These are phyloP conservation scores for Agriotes lineatus DNA, from an alignment of 2,888 invertebrate species.

Conservation along the genomic window DNA sequence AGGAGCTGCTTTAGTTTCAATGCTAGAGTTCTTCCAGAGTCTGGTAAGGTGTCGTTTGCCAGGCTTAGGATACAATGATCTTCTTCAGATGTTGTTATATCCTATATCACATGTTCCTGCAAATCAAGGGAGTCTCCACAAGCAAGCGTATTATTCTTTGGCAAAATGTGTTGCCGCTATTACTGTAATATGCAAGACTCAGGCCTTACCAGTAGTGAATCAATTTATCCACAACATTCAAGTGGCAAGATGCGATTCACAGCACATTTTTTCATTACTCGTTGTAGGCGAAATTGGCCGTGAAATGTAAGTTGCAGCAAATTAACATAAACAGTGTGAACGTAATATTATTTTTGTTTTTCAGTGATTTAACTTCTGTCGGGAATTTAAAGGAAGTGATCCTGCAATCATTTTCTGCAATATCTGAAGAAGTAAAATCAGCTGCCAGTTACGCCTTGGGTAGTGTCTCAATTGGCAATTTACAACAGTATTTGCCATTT, in stretches of 20 bases:
- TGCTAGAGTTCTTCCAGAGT: slow-evolving; percentile 94
- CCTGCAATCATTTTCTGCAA: slow-evolving; percentile 88
- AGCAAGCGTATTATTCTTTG: slow-evolving; percentile 92
- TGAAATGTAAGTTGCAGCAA: slow-evolving; percentile 77
- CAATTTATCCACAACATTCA: slow-evolving; percentile 80
- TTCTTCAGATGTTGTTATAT: slow-evolving; percentile 82
- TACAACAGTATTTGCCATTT: slow-evolving; percentile 93
- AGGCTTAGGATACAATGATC: slow-evolving; percentile 80
- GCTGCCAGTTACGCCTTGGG: slow-evolving; percentile 98
- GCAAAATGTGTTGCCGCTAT: slow-evolving; percentile 97
- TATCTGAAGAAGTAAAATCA: slow-evolving; percentile 96
- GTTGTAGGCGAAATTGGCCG: slow-evolving; percentile 98
- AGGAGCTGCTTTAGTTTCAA: slow-evolving; percentile 91
- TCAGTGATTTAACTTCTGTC: slow-evolving; percentile 83
- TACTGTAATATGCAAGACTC: slow-evolving; percentile 81
- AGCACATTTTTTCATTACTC: slow-evolving; percentile 92
- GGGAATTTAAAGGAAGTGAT: slow-evolving; percentile 82
- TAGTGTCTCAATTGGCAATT: slow-evolving; percentile 95
- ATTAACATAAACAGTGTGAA: background rate
- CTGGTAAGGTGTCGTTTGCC: slow-evolving; percentile 85
- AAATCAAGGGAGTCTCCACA: slow-evolving; percentile 66
- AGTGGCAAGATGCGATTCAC: slow-evolving; percentile 79
- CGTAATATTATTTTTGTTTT: slow-evolving; percentile 9
- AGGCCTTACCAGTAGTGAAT: slow-evolving; percentile 76
- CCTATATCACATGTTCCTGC: slow-evolving; percentile 65